Evolutionary conservation across 1,140 invertebrate genomes (phyloP).

Genomic region (Acromyrmex heyeri): DNA sequence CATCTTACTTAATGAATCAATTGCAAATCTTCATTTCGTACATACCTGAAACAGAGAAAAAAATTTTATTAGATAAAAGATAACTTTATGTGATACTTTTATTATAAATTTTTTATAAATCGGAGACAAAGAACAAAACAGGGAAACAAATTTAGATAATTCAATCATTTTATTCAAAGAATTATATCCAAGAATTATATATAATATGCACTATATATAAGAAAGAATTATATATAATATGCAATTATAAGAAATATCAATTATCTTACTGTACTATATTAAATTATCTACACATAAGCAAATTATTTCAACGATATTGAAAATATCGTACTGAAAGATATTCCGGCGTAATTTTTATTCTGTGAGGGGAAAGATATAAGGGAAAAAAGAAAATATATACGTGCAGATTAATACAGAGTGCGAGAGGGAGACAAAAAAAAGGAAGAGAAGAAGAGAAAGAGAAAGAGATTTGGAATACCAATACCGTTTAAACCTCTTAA

Average conservation of each 20-base stretch:
- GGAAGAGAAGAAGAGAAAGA: neutral
- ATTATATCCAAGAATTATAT: neutral
- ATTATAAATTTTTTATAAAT: neutral
- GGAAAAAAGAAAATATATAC: neutral
- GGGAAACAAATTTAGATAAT: neutral
- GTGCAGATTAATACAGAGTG: neutral
- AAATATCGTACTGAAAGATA: neutral
- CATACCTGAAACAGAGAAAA: slow-evolving; percentile 32
- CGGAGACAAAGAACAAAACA: neutral
- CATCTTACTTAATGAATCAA: neutral
- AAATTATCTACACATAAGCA: neutral
- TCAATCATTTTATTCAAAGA: neutral
- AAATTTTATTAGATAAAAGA: neutral
- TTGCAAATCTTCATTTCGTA: neutral
- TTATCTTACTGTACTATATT: neutral
- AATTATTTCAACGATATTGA: neutral
- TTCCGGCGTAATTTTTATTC: slow-evolving; percentile 5
- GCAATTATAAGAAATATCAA: neutral
- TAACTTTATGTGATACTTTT: neutral
- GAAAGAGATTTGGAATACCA: slow-evolving; percentile 19
- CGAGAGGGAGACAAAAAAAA: neutral
- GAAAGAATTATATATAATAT: neutral
- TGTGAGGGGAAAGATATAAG: neutral
- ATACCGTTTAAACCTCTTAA: slow-evolving; percentile 54
- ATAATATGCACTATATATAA: neutral